Evolutionary conservation across 2,797 vertebrate genomes (phyloP), one percentile per base, ranked within the genome.

Genomic region (Eutrigla gurnardus): DNA sequence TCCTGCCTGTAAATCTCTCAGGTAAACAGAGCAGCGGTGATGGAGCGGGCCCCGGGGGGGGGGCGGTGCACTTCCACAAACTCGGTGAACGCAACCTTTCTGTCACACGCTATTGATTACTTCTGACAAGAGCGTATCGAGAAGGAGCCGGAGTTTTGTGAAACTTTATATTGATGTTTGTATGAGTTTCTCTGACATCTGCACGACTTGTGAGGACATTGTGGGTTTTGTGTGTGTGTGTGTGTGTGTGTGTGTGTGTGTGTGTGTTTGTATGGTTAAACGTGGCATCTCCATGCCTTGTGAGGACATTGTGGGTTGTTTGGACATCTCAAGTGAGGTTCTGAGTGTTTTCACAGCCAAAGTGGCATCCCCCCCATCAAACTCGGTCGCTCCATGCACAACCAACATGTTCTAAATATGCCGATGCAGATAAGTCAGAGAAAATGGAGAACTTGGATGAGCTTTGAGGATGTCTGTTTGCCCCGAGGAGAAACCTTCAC

Each of bases 1-100:
- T 61, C 14, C 57, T 53, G 49, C 18, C 72, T 62, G 50, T 42
- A 33, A 62, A 64, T 62, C 57, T 45, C 43, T 42, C 58, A 52
- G 13, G 35, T 69, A 62, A 59, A 75, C 65, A 66, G 39, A 18
- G 49, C 35, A 12, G 37, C 43, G 65, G 49, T 40, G 43, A 57
- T 5, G 4, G 49, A 39, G 53, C 52, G 37, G 37, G 67, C 52
- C 36, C 45, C 15, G 15, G 33, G 73, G 40, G 12, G 33, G 73
- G 40, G 12, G 18, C 50, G 25, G 53, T 35, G 14, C 14, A 39
- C 36, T 11, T 25, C 17, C 25, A 14, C 13, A n/a, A 37, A 59
- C 45, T 18, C 36, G 4, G 17, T 12, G 11, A 2, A 65, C 42
- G 32, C 52, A 57, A 18, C 7, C 11, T 7, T 43, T 8, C 37